Base-by-base conservation (phyloP, 2,888 invertebrate genomes). In the Dynastes grantii region DNA sequence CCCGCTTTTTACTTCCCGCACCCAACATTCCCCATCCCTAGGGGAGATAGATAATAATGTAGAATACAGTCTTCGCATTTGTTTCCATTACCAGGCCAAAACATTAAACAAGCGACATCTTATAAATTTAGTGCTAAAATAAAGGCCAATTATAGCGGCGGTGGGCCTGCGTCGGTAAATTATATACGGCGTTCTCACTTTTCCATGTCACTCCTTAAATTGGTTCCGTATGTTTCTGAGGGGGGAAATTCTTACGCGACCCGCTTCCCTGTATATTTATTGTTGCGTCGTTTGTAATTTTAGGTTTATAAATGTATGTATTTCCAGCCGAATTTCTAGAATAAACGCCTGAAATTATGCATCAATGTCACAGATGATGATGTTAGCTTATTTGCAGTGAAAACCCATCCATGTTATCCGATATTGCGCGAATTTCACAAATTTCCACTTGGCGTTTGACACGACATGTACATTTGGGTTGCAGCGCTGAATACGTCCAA, bases 41-140 rank as follows among this genome's bases (percentile, higher is more conserved):
- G n/a, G 16, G n/a, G 67, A 55, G 58, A 76, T 67, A 76, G 67
- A 71, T 64, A 71, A 70, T 78, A 78, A 78, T 64, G 37, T 64
- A 51, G 78, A 73, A 79, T 73, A 73, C 80, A 68, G 73, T 68
- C 64, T 61, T 45, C 77, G 73, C 82, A 82, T 83, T 81, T 80
- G 80, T 83, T 82, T 81, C 81, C 83, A 82, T 82, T 83, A 82
- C 78, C 80, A 80, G 79, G 78, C 80, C 82, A 78, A 81, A 83
- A 83, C 81, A 81, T 81, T 83, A 82, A 82, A 80, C 82, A 81
- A 81, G 81, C 79, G 79, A 81, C 81, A 79, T 79, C 76, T 67
- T 78, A 75, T 78, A 80, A 81, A 81, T 82, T 82, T 81, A 81
- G 79, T 80, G 78, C 80, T 76, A 78, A 82, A 82, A 82, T 82